Evolutionary conservation across 2,113 vertebrate genomes (phyloP).

Genomic region (Cyrtonyx montezumae): DNA sequence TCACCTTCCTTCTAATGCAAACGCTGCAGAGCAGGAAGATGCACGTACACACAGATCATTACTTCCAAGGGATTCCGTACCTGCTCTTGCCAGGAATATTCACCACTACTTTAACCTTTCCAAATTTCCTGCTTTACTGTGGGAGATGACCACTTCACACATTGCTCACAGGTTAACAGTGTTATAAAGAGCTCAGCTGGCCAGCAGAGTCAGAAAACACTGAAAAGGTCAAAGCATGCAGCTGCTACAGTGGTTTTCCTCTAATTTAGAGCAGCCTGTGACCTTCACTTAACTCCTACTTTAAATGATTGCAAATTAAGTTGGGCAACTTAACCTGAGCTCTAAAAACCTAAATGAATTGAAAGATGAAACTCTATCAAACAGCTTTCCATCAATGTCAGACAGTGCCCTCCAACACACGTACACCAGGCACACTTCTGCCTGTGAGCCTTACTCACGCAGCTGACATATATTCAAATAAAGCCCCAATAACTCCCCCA

Average conservation of each 20-base stretch:
- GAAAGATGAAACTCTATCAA: conserved; percentile 54
- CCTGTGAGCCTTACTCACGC: conserved; percentile 7
- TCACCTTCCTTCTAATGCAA: neutral
- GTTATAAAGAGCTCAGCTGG: conserved; percentile 50
- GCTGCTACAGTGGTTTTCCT: conserved; percentile 46
- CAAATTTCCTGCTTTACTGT: conserved; percentile 30
- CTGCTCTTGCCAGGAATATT: conserved; percentile 31
- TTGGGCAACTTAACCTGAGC: conserved; percentile 26
- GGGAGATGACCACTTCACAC: conserved; percentile 38
- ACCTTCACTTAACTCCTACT: conserved; percentile 70
- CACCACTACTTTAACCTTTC: conserved; percentile 61
- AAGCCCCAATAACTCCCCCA: conserved; percentile 7
- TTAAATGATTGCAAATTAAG: conserved; percentile 67
- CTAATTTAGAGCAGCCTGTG: conserved; percentile 58
- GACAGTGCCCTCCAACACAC: neutral
- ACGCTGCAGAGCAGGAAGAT: conserved; percentile 30
- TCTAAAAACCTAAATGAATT: conserved; percentile 55
- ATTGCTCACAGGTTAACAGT: conserved; percentile 59
- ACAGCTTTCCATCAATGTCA: conserved; percentile 53
- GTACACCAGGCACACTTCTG: neutral
- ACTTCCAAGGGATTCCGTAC: conserved; percentile 25
- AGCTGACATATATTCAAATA: conserved; percentile 25
- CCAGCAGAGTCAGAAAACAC: conserved; percentile 42
- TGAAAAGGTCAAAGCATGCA: conserved; percentile 55
- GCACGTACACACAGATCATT: neutral